Conservation (phyloP, 2,113 vertebrate genomes). For the Larimichthys crocea region DNA sequence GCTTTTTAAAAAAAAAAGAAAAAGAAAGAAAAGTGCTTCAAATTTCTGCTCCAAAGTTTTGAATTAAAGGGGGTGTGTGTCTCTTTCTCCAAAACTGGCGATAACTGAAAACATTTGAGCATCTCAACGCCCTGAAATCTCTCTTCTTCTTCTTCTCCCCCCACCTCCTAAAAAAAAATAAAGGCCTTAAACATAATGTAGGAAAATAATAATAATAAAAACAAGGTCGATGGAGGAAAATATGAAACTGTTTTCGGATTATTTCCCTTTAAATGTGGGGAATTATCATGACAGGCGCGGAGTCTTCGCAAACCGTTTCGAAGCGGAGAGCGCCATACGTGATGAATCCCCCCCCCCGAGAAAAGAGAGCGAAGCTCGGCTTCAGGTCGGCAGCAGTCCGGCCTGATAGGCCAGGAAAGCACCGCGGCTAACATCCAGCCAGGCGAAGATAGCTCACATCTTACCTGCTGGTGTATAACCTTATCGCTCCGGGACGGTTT, state of each 20-base stretch:
- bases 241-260: slow-evolving; percentile 41
- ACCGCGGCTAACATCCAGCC: neutral
- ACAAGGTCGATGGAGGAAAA: slow-evolving; percentile 47
- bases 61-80: slow-evolving; percentile 82
- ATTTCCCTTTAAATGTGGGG: slow-evolving; percentile 79
- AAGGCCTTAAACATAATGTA: slow-evolving; percentile 48
- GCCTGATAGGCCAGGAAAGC: slow-evolving; percentile 66
- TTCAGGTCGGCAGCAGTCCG: slow-evolving; percentile 53
- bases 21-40: slow-evolving; percentile 24
- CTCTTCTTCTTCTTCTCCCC: slow-evolving; percentile 1
- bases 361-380: slow-evolving; percentile 58
- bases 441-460: slow-evolving; percentile 35
- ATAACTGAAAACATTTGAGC: slow-evolving; percentile 54
- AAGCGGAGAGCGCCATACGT: slow-evolving; percentile 83
- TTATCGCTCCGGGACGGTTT: slow-evolving; percentile 18
- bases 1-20: slow-evolving; percentile 20
- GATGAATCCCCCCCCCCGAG: slow-evolving; percentile 68
- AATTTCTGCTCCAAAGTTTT: slow-evolving; percentile 72
- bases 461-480: slow-evolving; percentile 71
- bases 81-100: slow-evolving; percentile 55
- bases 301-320: slow-evolving; percentile 73
- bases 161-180: neutral
- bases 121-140: slow-evolving; percentile 50
- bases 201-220: slow-evolving; percentile 46
- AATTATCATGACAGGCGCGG: slow-evolving; percentile 77